Percentiles rank a stretch among this genome's conserved stretches.
These are phyloP conservation scores for Hylaeus volcanicus DNA, from an alignment of 1,140 invertebrate species.

Conservation along the genomic window DNA sequence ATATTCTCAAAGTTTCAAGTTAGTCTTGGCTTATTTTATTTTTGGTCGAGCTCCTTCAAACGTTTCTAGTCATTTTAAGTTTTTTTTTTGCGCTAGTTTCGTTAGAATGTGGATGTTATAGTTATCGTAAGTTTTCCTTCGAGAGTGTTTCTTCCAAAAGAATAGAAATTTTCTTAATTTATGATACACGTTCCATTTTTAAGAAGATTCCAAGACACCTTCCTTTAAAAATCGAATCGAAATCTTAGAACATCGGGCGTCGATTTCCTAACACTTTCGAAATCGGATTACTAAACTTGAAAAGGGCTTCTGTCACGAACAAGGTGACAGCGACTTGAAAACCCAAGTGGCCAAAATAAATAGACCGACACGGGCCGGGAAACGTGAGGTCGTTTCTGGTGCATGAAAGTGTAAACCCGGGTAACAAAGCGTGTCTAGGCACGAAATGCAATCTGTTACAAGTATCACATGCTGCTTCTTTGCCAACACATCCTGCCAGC, in stretches of 20 bases:
- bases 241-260: background rate
- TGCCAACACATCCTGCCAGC: constrained; percentile 60
- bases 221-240: background rate
- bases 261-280: constrained; percentile 25
- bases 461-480: constrained; percentile 64
- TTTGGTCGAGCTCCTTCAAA: no score
- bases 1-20: no score
- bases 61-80: no score
- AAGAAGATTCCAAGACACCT: background rate
- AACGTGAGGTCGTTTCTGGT: constrained; percentile 65
- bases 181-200: background rate
- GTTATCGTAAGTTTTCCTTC: no score
- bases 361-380: constrained; percentile 58
- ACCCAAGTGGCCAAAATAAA: constrained; percentile 65
- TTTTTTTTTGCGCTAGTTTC: no score
- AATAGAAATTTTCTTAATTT: no score
- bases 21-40: no score
- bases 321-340: constrained; percentile 59
- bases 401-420: constrained; percentile 67
- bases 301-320: constrained; percentile 59
- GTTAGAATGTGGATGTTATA: no score
- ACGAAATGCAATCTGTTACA: constrained; percentile 68
- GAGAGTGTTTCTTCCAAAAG: no score
- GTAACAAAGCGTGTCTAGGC: constrained; percentile 66
- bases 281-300: constrained; percentile 50